Conservation (phyloP, 1,140 invertebrate genomes). For the Periplaneta americana region DNA sequence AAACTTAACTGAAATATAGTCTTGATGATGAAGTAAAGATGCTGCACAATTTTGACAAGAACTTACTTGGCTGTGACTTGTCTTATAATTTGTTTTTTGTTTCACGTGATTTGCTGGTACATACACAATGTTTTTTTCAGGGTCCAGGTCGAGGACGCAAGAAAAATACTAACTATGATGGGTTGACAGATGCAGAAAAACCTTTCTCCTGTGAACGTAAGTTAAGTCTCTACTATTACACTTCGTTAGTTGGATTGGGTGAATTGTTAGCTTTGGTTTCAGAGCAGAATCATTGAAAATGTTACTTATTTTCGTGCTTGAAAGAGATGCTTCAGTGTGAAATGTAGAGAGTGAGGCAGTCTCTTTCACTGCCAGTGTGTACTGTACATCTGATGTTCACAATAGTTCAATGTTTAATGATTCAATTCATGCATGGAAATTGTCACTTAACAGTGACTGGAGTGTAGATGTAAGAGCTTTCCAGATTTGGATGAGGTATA, state of each 20-base stretch:
- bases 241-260: background rate
- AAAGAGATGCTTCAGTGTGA: background rate
- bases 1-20: too few relatives aligned
- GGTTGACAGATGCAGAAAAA: slow-evolving; percentile 75
- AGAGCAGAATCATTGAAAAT: background rate
- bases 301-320: background rate
- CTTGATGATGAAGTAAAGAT: too few relatives aligned
- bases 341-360: background rate
- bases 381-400: background rate
- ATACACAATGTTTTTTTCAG: slow-evolving; percentile 34
- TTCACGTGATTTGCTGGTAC: too few relatives aligned
- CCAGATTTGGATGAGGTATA: background rate
- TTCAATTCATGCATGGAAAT: background rate
- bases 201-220: slow-evolving; percentile 92
- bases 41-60: too few relatives aligned
- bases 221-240: slow-evolving; percentile 38
- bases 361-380: background rate
- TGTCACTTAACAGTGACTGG: background rate
- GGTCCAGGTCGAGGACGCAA: slow-evolving; percentile 62
- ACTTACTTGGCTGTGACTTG: too few relatives aligned
- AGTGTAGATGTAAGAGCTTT: background rate
- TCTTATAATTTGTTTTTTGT: too few relatives aligned
- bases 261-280: background rate
- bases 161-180: slow-evolving; percentile 62
- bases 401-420: background rate